phyloP scores from a whole-genome alignment of 2,797 vertebrate genomes.

The Erpetoichthys calabaricus region DNA sequence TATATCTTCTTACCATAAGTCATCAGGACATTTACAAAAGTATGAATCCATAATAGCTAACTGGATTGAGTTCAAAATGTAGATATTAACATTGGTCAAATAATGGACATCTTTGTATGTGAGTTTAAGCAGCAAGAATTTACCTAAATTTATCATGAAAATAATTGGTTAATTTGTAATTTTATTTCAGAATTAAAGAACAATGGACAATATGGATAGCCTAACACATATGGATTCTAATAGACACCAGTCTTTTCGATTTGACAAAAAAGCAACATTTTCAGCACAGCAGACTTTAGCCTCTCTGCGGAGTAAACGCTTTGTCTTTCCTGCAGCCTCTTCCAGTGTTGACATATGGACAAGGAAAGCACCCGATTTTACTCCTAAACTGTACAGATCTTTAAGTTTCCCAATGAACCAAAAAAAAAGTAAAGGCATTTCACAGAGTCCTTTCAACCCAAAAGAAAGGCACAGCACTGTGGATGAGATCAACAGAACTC shows the following conservation, averaged over 20 bases:
- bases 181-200: too few species aligned
- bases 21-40: too few species aligned
- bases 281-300: conserved; percentile 5
- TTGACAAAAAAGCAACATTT: conserved; percentile 14
- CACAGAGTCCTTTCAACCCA: conserved; percentile 6
- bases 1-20: too few species aligned
- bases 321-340: neutral
- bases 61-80: too few species aligned
- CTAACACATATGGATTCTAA: too few species aligned
- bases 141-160: too few species aligned
- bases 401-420: conserved; percentile 22
- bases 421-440: conserved; percentile 2
- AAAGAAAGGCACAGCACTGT: conserved; percentile 12
- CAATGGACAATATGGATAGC: too few species aligned
- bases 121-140: too few species aligned
- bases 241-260: conserved; percentile 4
- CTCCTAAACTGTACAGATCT: conserved; percentile 27
- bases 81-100: too few species aligned
- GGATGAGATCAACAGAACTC: conserved; percentile 9
- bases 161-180: too few species aligned
- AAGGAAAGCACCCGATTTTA: conserved; percentile 46
- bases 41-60: too few species aligned
- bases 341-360: conserved; percentile 18
- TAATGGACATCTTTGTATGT: too few species aligned
- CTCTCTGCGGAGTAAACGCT: conserved; percentile 9